Percentiles rank a stretch among this genome's conserved stretches.
These are phyloP conservation scores for Drosophila aldrichi DNA, from an alignment of 2,888 invertebrate genomes.

Conservation along the genomic window DNA sequence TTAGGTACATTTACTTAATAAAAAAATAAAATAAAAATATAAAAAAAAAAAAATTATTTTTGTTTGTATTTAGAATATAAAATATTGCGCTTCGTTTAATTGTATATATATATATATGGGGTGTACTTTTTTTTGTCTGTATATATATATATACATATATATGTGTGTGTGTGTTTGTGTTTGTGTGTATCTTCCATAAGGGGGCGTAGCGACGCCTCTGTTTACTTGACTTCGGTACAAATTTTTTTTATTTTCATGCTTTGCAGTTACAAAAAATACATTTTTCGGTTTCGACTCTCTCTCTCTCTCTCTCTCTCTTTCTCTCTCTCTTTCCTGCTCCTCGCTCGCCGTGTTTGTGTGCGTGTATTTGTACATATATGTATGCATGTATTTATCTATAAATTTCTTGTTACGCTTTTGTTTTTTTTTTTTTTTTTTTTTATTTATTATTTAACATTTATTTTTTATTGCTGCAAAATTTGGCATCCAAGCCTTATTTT, in stretches of 20 bases:
- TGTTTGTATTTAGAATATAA: constrained; percentile 19
- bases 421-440: constrained; percentile 40
- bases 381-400: constrained; percentile 43
- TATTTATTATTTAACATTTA: constrained; percentile 24
- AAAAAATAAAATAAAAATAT: constrained; percentile 1
- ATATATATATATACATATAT: constrained; percentile 20
- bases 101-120: constrained; percentile 16
- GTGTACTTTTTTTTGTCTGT: background rate
- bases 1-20: constrained; percentile 70
- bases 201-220: constrained; percentile 23
- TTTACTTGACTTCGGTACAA: background rate
- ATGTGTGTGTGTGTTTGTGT: constrained; percentile 6
- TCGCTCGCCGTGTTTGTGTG: constrained; percentile 15
- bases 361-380: constrained; percentile 40
- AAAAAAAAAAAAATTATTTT: constrained; percentile 27
- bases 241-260: background rate
- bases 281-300: constrained; percentile 20
- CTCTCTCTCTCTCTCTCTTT: background rate
- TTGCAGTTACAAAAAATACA: constrained; percentile 11
- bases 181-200: constrained; percentile 11
- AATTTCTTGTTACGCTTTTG: constrained; percentile 55
- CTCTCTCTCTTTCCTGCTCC: too few species aligned
- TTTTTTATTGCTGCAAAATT: constrained; percentile 73
- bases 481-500: constrained; percentile 64
- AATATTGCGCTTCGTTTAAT: constrained; percentile 41